Evolutionary conservation across 2,888 invertebrate species (phyloP), one percentile per base, ranked within the genome.

Genomic region (Aphidoletes aphidimyza): DNA sequence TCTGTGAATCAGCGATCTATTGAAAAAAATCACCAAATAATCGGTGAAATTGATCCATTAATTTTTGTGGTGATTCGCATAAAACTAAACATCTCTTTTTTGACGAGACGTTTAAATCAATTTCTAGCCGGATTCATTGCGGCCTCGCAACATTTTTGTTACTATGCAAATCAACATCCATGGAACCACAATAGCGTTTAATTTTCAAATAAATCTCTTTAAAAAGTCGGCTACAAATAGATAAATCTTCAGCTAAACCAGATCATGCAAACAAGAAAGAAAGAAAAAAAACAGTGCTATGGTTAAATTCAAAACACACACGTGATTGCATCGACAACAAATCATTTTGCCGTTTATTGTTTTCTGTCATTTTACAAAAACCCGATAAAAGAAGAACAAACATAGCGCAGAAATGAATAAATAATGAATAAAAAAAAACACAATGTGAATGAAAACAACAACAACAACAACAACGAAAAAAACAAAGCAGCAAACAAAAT

Each of bases 121-220:
- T 54, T 22, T 54, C n/a, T 22, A 54, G 22, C 54, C 54, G 54
- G 22, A 54, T 54, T 22, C n/a, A 54, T 54, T 14, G 0, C 5
- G n/a, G 5, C 1, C n/a, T 39, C 11, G 5, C 11, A 39, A 39
- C 39, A 54, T 54, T 22, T 54, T 19, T 14, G 19, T 47, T 47
- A n/a, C n/a, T n/a, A n/a, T 47, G 47, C 47, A 47, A 9, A 54
- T n/a, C n/a, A n/a, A n/a, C n/a, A n/a, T n/a, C n/a, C n/a, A n/a
- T n/a, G n/a, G n/a, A n/a, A n/a, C n/a, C n/a, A n/a, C n/a, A 47
- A 17, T 47, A 14, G 47, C 47, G 47, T 11, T 34, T 69, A 14
- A 69, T 69, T 69, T 30, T 14, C 69, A 69, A 69, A 69, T 34
- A 69, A 69, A 69, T 69, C 69, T 69, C 69, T n/a, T n/a, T n/a